These are phyloP conservation scores for Eubasilissa splendida DNA, from an alignment of 2,888 invertebrate genomes.

Conservation along the genomic window DNA sequence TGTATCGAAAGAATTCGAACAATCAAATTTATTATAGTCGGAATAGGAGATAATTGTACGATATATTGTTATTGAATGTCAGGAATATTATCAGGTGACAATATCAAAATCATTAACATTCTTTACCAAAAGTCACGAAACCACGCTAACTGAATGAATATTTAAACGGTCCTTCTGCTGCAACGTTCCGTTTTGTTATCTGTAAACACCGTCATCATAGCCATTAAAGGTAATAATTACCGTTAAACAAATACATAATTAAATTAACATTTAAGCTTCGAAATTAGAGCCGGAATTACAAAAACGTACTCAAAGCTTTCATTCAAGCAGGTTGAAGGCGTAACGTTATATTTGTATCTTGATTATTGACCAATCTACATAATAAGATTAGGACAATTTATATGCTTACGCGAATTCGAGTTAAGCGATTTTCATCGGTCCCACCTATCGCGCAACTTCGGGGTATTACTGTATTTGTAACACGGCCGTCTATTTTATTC, in stretches of 20 bases:
- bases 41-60: neutral
- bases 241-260: neutral
- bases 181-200: neutral
- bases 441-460: too few relatives aligned
- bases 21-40: neutral
- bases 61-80: slow-evolving; percentile 20
- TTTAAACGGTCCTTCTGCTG: neutral
- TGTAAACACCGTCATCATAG: neutral
- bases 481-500: too few relatives aligned
- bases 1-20: neutral
- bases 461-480: too few relatives aligned
- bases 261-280: neutral
- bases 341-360: too few relatives aligned
- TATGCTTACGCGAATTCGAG: too few relatives aligned
- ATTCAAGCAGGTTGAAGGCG: too few relatives aligned
- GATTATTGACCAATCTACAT: too few relatives aligned
- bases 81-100: slow-evolving; percentile 34
- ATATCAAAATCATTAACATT: slow-evolving; percentile 37
- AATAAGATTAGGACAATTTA: too few relatives aligned
- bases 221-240: slow-evolving; percentile 1
- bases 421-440: too few relatives aligned
- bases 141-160: slow-evolving; percentile 24
- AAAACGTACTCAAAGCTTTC: neutral
- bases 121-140: neutral
- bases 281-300: neutral